Percentiles rank a stretch among this genome's conserved stretches.
Conservation (phyloP, 2,113 vertebrate species). For the Clarias gariepinus region DNA sequence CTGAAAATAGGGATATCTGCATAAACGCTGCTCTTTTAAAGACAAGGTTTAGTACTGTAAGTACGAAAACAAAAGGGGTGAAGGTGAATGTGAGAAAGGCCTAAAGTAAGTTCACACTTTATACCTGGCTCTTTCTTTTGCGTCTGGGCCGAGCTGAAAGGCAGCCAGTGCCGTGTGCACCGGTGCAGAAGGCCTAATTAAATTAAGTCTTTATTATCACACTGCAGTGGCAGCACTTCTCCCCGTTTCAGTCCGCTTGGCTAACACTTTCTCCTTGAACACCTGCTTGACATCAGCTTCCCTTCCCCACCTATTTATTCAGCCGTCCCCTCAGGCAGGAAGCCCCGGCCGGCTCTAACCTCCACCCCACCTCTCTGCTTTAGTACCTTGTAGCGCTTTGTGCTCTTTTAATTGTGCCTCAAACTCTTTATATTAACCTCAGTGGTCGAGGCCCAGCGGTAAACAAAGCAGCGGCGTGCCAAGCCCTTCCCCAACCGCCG, state of each 20-base stretch:
- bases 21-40: slow-evolving; percentile 11
- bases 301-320: slow-evolving; percentile 73
- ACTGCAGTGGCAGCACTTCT: slow-evolving; percentile 79
- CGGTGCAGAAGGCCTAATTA: slow-evolving; percentile 77
- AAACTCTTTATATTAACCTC: slow-evolving; percentile 51
- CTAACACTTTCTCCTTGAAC: slow-evolving; percentile 83
- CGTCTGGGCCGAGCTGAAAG: slow-evolving; percentile 48
- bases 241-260: slow-evolving; percentile 62
- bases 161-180: slow-evolving; percentile 70
- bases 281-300: slow-evolving; percentile 80
- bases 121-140: slow-evolving; percentile 45
- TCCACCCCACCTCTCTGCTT: slow-evolving; percentile 60
- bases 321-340: slow-evolving; percentile 64
- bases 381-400: slow-evolving; percentile 48
- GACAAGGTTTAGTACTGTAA: not conserved
- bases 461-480: slow-evolving; percentile 25
- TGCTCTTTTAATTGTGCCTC: slow-evolving; percentile 38
- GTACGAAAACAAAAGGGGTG: not conserved
- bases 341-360: slow-evolving; percentile 60
- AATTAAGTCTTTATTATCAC: slow-evolving; percentile 81
- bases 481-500: slow-evolving; percentile 30
- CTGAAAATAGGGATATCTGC: slow-evolving; percentile 66
- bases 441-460: slow-evolving; percentile 14
- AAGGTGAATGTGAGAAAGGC: slow-evolving; percentile 5
- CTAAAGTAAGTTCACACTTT: slow-evolving; percentile 25